Conservation (phyloP, 2,888 invertebrate genomes). For the Athalia rosae region DNA sequence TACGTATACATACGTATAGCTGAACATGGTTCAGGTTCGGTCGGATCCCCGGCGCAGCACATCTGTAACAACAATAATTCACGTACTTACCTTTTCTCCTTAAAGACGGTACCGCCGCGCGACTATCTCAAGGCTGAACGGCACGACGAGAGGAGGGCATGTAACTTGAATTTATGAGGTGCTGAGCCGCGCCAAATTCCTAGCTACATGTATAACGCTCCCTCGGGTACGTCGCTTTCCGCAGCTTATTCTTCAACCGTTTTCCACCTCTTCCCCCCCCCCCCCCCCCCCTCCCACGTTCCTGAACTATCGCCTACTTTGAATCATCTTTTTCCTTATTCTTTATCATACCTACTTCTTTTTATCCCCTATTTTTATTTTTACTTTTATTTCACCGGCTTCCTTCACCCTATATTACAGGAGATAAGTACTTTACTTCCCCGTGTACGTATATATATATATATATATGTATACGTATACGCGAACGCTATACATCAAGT, state of each 20-base stretch:
- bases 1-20: not conserved
- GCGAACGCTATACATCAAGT: no score
- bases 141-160: constrained; percentile 51
- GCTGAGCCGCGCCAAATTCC: constrained; percentile 68
- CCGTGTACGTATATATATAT: no score
- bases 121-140: constrained; percentile 53
- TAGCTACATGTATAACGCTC: constrained; percentile 59
- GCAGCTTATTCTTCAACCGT: constrained; percentile 61
- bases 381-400: not conserved
- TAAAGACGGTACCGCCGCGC: constrained; percentile 52
- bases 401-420: not conserved
- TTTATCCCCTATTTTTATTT: not conserved
- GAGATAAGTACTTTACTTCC: not conserved
- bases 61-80: constrained; percentile 56
- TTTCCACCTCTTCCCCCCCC: constrained; percentile 38
- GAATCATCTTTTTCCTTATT: constrained; percentile 34
- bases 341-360: not conserved
- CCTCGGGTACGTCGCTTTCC: constrained; percentile 68
- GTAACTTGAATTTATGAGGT: constrained; percentile 70
- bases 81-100: constrained; percentile 52
- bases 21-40: not conserved
- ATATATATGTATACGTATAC: no score
- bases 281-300: no score
- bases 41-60: constrained; percentile 30
- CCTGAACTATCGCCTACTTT: constrained; percentile 57